Evolutionary conservation across 2,797 vertebrate species (phyloP), one percentile per base, ranked within the genome.

Genomic region (Chelon auratus): DNA sequence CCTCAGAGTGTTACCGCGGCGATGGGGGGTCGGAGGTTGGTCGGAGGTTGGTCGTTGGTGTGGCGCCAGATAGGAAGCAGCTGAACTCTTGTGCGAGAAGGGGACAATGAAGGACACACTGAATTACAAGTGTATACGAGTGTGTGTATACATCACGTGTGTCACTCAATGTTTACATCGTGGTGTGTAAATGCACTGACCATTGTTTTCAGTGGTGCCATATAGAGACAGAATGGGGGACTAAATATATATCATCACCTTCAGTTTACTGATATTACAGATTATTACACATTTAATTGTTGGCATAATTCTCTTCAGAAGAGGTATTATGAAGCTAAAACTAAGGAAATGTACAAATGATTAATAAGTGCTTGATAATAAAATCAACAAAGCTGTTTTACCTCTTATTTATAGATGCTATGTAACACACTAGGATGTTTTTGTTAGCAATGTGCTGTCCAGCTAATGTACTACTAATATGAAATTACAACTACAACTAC

Each of bases 31-130:
- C 13, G 9, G 47, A n/a, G 47, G 74, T 75, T 11, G 71, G 63
- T 42, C 13, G 9, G 47, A n/a, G 47, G 74, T 75, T 11, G 57
- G 57, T 59, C 86, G 87, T 91, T 95, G 91, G 89, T 93, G 89
- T 92, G 93, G 93, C 89, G 93, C 91, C 92, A 92, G 86, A 82
- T 77, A 92, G 94, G 91, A 92, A 92, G 88, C 93, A 95, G 93
- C 93, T 94, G 94, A 94, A 90, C 89, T 88, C 89, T 93, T 91
- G 90, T 77, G 89, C 87, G 94, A 95, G 95, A 96, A 94, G 86
- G 73, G 68, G 81, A 89, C 85, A 89, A 89, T 83, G 80, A 90
- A 85, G 78, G 80, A 87, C 89, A 86, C 60, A 53, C 56, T 63
- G 55, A 76, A 78, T 66, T 64, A 55, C 56, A 24, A 68, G 62